Base-by-base conservation (phyloP, 53 echinoderm and acorn worm species). In the Patiria pectinifera region DNA sequence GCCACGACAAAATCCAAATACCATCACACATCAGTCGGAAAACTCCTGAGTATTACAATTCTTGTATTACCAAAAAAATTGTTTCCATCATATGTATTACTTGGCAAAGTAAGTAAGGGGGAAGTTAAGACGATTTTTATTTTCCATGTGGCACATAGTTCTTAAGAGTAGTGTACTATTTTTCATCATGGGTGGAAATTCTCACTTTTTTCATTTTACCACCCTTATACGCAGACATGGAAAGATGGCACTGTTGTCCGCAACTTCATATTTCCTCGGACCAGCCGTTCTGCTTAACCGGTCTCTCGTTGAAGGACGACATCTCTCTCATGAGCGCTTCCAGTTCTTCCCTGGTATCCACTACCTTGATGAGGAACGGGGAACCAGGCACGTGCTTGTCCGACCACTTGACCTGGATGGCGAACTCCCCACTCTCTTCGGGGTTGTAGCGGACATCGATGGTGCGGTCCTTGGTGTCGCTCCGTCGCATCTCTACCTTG, bases 371-470 rank as follows among this genome's bases (percentile, higher is more conserved):
- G 8, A 83, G 91, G 91, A 99, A 99, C 0, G 99, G 97, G 59
- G 97, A 97, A n/a, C 97, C 97, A 0, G 99, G 95, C 16, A 97
- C 99, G 74, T 99, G 96, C 63, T 95, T 92, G 84, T 97, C 97
- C 0, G 99, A 99, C 99, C 99, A 99, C 92, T 95, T 96, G 87
- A 99, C 97, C 47, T 97, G 96, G 74, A 99, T 94, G 79, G 94
- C 95, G 85, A 97, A 99, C 23, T 99, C 99, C 0, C 99, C 99
- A 23, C 86, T 78, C 91, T 99, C 97, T 3, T 84, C 45, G 0
- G 98, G 98, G 86, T 95, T 97, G 94, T 98, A 98, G 46, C 94
- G 94, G 48, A 96, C 95, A 16, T 96, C 95, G 78, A 99, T 99
- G 24, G 96, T 97, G 18, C 97, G 97, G 71, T 96, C 99, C 48